Evolutionary conservation across 2,888 invertebrate species (phyloP).

Genomic region (Pelosia muscerda): DNA sequence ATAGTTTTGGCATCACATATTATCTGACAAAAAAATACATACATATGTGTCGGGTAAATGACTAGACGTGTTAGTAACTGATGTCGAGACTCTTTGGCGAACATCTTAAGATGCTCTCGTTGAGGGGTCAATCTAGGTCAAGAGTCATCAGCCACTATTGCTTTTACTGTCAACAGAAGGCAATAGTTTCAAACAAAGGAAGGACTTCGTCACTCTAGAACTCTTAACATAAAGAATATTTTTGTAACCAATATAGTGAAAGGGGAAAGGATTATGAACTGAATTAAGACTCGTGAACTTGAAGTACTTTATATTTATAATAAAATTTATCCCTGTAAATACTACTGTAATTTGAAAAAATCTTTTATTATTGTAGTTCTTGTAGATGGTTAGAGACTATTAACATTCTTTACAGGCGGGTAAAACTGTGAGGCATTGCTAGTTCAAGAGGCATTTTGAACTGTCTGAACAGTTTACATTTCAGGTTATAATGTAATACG

Average conservation of each 20-base stretch:
- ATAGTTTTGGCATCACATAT: background rate
- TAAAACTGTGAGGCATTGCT: background rate
- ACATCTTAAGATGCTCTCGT: constrained; percentile 13
- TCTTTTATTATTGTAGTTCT: background rate
- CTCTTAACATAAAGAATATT: background rate
- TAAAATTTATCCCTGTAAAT: background rate
- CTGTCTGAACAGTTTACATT: constrained; percentile 3
- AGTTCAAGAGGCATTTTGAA: too few species aligned
- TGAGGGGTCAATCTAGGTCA: constrained; percentile 22
- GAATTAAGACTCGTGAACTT: background rate
- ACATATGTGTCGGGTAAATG: background rate
- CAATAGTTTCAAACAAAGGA: constrained; percentile 18
- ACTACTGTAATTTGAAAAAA: background rate
- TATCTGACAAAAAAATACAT: background rate
- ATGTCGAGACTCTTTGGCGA: constrained; percentile 13
- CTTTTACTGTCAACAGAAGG: constrained; percentile 20
- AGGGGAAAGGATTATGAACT: background rate
- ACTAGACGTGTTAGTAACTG: constrained; percentile 9
- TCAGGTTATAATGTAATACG: constrained; percentile 13
- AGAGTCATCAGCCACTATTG: constrained; percentile 18
- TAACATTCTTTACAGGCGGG: background rate
- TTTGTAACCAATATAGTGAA: background rate
- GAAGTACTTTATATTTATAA: background rate
- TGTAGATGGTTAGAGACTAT: background rate
- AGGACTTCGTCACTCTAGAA: background rate